A percentile compares a stretch with the other conserved stretches of the same genome.
Conservation (phyloP, 2,113 vertebrate species). For the Vombatus ursinus region DNA sequence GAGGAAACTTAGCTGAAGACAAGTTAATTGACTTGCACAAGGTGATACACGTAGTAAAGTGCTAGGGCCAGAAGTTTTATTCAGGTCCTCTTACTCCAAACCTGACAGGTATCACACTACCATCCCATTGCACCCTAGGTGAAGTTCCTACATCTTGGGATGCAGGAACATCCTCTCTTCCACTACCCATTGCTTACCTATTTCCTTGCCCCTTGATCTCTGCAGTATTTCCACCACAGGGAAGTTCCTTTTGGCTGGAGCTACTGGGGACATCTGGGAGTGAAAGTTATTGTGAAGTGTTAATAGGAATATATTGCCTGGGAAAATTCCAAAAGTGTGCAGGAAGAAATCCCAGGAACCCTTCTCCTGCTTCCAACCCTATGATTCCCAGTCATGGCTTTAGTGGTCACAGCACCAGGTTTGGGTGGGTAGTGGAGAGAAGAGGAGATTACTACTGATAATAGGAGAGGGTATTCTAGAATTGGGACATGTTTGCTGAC, state of each 20-base stretch:
- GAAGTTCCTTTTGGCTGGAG: constrained; percentile 54
- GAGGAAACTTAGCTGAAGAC: no score
- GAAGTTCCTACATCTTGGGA: not conserved
- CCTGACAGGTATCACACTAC: no score
- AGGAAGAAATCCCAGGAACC: not conserved
- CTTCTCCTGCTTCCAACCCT: not conserved
- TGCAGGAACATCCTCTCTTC: not conserved
- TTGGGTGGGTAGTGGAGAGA: not conserved
- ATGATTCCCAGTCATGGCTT: constrained; percentile 31
- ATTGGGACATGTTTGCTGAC: not conserved
- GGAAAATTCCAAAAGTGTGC: constrained; percentile 14
- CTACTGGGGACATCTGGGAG: not conserved
- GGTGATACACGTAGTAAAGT: no score
- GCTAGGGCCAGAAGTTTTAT: no score
- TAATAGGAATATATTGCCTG: constrained; percentile 35
- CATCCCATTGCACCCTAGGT: no score
- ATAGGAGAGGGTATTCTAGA: not conserved
- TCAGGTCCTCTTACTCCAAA: no score
- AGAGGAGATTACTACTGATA: not conserved
- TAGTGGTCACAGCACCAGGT: not conserved
- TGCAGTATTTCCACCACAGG: constrained; percentile 9
- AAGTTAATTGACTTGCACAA: no score
- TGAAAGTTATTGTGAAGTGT: not conserved
- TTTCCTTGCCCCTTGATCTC: not conserved
- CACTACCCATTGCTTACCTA: constrained; percentile 34